Conservation (phyloP, 2,113 vertebrate genomes). For the Oryzias melastigma region DNA sequence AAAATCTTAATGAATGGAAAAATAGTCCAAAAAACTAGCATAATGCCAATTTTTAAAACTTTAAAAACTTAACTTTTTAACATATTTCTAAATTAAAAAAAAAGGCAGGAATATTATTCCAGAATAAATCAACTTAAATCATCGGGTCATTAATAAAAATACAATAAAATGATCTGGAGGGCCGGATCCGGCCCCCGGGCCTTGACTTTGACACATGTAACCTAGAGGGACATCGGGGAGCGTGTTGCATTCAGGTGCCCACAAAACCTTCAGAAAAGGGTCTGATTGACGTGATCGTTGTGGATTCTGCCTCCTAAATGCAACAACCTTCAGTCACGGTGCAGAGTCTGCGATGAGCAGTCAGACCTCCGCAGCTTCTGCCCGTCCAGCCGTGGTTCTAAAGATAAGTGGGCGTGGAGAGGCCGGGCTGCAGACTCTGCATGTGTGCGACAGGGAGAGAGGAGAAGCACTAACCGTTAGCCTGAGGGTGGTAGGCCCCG, state of each 20-base stretch:
- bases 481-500: conserved; percentile 89
- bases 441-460: conserved; percentile 21
- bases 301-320: conserved; percentile 30
- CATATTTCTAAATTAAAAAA: background rate
- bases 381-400: background rate
- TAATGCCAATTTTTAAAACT: no score
- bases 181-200: no score
- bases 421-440: conserved; percentile 22
- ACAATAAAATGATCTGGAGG: no score
- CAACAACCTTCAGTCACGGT: conserved; percentile 51
- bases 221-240: no score
- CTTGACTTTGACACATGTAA: no score
- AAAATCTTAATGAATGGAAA: no score
- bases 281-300: conserved; percentile 2
- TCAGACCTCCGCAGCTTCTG: conserved; percentile 4
- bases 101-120: background rate
- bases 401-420: background rate
- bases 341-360: conserved; percentile 40
- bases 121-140: no score
- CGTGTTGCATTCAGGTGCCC: conserved; percentile 47
- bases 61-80: background rate
- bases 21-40: no score
- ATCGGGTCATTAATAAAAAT: no score
- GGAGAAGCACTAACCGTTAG: conserved; percentile 86
- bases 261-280: conserved; percentile 15